Conservation (phyloP, 2,888 invertebrate genomes). For the Trichogramma dendrolimi region DNA sequence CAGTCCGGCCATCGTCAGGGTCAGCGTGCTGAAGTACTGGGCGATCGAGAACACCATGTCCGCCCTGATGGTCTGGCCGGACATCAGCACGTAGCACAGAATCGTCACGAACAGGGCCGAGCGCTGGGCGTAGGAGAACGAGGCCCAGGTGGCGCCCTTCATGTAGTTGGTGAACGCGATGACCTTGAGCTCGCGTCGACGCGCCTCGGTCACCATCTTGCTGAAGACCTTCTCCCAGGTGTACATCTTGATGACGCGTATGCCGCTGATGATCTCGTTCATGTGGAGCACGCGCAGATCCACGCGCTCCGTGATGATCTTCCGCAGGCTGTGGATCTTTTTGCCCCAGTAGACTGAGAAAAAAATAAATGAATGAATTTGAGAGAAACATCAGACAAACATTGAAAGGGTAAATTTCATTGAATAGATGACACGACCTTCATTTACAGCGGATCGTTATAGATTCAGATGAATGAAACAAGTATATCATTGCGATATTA, state of each 20-base stretch:
- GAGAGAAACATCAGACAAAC: too few species aligned
- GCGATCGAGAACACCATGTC: constrained; percentile 73
- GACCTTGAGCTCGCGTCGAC: constrained; percentile 68
- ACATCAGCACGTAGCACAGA: constrained; percentile 67
- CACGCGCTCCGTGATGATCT: constrained; percentile 55
- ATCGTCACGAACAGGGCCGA: constrained; percentile 79
- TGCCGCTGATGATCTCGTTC: constrained; percentile 75
- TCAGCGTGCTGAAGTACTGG: constrained; percentile 72
- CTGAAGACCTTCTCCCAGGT: constrained; percentile 80
- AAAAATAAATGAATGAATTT: background rate
- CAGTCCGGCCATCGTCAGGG: constrained; percentile 63
- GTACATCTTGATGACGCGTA: constrained; percentile 83
- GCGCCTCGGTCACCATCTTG: constrained; percentile 61
- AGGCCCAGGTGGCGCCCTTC: constrained; percentile 62
- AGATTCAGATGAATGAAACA: too few species aligned
- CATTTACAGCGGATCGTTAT: too few species aligned
- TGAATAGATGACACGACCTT: background rate
- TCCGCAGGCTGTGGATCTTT: constrained; percentile 51
- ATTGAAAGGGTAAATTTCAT: background rate
- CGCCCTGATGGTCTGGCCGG: constrained; percentile 54
- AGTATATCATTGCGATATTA: too few species aligned
- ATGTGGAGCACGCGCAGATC: constrained; percentile 76
- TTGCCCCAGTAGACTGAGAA: constrained; percentile 53
- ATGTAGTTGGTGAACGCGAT: constrained; percentile 65
- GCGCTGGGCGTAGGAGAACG: constrained; percentile 77